A percentile compares a stretch with the other conserved stretches of the same genome.
phyloP scores from a whole-genome alignment of 2,888 invertebrate species.

The Pycnomerus fuliginosus region DNA sequence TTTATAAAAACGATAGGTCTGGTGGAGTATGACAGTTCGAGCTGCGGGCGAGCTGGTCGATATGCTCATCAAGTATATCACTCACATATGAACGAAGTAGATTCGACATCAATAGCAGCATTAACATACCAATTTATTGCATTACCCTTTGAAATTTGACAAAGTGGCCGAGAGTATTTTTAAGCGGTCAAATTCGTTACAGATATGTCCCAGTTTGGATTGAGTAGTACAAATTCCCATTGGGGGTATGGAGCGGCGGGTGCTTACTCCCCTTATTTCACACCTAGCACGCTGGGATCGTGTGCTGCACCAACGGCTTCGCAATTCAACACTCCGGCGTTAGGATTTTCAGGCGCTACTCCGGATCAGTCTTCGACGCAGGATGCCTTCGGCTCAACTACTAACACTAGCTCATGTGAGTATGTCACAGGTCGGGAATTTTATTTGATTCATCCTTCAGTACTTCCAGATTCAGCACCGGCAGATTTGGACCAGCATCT shows the following conservation, averaged over 20 bases:
- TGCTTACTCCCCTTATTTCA: conserved; percentile 83
- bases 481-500: conserved; percentile 74
- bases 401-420: conserved; percentile 19
- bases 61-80: conserved; percentile 45
- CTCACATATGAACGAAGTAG: conserved; percentile 44
- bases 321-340: conserved; percentile 73
- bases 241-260: conserved; percentile 87
- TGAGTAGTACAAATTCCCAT: conserved; percentile 81
- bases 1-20: conserved; percentile 28
- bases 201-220: conserved; percentile 86
- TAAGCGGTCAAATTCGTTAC: too few species aligned
- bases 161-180: too few species aligned
- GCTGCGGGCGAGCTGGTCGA: conserved; percentile 40
- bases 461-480: conserved; percentile 76
- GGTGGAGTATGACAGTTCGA: conserved; percentile 29
- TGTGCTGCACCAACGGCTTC: conserved; percentile 71
- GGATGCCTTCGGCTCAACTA: conserved; percentile 49
- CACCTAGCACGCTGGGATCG: conserved; percentile 66
- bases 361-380: conserved; percentile 63
- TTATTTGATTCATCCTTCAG: conserved; percentile 54
- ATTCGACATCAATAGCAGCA: conserved; percentile 23
- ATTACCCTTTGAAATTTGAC: too few species aligned
- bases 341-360: conserved; percentile 70
- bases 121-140: conserved; percentile 16
- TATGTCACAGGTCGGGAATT: conserved; percentile 4